Evolutionary conservation across 2,797 vertebrate species (phyloP).

Genomic region (Neosalanx taihuensis): DNA sequence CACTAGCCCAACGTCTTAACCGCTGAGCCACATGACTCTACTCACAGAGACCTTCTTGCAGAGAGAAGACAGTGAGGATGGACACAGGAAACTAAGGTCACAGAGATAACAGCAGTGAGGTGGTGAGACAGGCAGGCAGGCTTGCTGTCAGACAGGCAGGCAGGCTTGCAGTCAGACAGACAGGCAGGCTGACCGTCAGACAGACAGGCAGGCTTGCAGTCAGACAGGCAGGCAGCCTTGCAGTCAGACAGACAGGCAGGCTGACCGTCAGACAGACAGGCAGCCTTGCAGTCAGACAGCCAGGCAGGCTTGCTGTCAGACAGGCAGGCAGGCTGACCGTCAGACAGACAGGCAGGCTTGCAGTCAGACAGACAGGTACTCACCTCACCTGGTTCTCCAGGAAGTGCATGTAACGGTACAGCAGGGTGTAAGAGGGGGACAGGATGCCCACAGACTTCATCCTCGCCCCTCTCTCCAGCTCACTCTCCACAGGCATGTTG

Average conservation of each 20-base stretch:
- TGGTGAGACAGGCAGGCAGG: neutral
- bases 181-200: too few species aligned
- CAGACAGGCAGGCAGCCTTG: neutral
- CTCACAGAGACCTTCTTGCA: too few species aligned
- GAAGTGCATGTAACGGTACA: conserved; percentile 98
- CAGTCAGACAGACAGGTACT: conserved; percentile 35
- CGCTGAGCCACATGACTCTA: too few species aligned
- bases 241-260: neutral
- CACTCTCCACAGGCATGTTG: conserved; percentile 97
- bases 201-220: neutral
- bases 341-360: neutral
- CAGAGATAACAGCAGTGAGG: neutral
- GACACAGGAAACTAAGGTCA: conserved; percentile 8
- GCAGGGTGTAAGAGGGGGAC: conserved; percentile 93
- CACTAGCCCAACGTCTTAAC: too few species aligned
- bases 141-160: too few species aligned
- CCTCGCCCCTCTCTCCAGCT: conserved; percentile 91
- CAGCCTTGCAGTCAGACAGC: too few species aligned
- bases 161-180: too few species aligned
- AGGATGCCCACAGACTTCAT: conserved; percentile 99
- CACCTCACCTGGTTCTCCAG: conserved; percentile 98
- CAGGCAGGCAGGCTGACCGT: neutral
- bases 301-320: too few species aligned
- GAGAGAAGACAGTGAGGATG: neutral
- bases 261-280: too few species aligned